These are phyloP conservation scores for Acestrorhynchus altus DNA, from an alignment of 2,797 vertebrate genomes.

Conservation along the genomic window DNA sequence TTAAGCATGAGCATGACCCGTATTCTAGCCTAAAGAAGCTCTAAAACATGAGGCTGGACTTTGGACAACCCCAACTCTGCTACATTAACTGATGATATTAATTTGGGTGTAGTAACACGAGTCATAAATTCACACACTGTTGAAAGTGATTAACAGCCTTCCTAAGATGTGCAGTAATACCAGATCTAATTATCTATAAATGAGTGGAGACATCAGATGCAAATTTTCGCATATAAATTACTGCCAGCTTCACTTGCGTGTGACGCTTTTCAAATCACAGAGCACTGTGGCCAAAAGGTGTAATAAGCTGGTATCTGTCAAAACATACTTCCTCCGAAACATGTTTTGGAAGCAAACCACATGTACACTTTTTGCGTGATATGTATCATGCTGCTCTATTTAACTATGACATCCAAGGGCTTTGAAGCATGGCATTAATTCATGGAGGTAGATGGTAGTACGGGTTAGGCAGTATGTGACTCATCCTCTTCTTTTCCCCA, in stretches of 20 bases:
- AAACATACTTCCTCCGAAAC: conserved; percentile 44
- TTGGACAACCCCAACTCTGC: neutral
- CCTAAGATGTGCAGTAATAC: conserved; percentile 23
- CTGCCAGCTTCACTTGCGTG: conserved; percentile 1
- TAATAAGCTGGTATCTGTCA: conserved; percentile 34
- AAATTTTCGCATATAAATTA: conserved; percentile 39
- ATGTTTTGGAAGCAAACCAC: conserved; percentile 44
- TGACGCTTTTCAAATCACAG: conserved; percentile 35
- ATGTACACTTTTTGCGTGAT: conserved; percentile 39
- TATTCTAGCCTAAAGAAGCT: neutral
- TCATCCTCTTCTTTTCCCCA: conserved; percentile 80
- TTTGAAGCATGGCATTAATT: conserved; percentile 88
- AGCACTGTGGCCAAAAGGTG: conserved; percentile 14
- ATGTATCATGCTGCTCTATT: conserved; percentile 39
- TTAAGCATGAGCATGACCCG: conserved; percentile 16
- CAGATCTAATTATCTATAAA: conserved; percentile 40
- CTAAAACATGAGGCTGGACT: neutral
- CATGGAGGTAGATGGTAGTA: conserved; percentile 71
- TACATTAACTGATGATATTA: conserved; percentile 6
- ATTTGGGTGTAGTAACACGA: conserved; percentile 2
- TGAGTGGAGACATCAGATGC: conserved; percentile 46
- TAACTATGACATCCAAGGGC: conserved; percentile 76
- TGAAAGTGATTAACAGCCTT: conserved; percentile 38
- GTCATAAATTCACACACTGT: conserved; percentile 6
- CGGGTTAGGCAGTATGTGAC: conserved; percentile 66